Base-by-base conservation (phyloP, 2,113 vertebrate genomes). In the Bufo gargarizans region DNA sequence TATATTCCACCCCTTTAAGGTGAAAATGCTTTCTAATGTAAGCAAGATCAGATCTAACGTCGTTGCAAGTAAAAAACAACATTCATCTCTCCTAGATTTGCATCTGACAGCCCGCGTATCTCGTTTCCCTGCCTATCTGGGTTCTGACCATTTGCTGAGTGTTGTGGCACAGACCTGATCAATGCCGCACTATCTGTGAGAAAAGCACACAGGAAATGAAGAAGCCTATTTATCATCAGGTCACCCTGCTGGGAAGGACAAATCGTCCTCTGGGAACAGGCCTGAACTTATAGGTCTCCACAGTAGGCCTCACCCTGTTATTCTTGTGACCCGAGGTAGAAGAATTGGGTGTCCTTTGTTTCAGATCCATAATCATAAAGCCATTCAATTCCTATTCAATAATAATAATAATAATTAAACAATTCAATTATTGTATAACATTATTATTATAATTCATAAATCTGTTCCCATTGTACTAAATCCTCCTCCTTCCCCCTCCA, bases 161-260 rank as follows among this genome's bases (percentile, higher is more conserved):
- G 43, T 63, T 59, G 67, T 83, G 87, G 88, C 90, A 79, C 74
- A 92, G 91, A 89, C 91, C 92, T 93, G 93, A 95, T 92, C 93
- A 93, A 93, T 91, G 93, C 91, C 93, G 90, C 91, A 91, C 88
- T 89, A 90, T 91, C 89, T 80, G 88, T 92, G 88, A 92, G 91
- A 93, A 93, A 92, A 80, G 82, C 91, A 89, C 91, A 93, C 93
- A 94, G 7, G 82, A 88, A 50, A 90, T 91, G 90, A 91, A 92
- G 88, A 88, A 6, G 90, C 84, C 92, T 94, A 93, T 92, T 81
- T 92, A 94, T 96, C 95, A 95, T 95, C 91, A 95, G 90, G 90
- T 87, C 87, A 59, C 82, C 92, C 90, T 93, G 91, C 92, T 93
- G 93, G 93, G 91, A 92, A 92, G 93, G 89, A 78, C 89, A 90